phyloP scores from a whole-genome alignment of 2,797 vertebrate species.

The Pangasius mekongensis region DNA sequence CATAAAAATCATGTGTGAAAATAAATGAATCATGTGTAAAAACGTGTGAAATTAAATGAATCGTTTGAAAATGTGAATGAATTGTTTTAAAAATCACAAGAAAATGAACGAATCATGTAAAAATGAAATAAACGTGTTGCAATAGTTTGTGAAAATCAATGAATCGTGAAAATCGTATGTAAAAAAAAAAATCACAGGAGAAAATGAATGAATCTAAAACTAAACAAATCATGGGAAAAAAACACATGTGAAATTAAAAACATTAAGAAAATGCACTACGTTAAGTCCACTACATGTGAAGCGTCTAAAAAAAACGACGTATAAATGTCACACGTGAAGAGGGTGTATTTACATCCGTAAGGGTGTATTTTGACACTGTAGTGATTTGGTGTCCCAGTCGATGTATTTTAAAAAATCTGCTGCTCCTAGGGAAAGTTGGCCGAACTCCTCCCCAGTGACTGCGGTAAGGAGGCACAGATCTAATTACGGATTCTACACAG shows the following conservation, averaged over 20 bases:
- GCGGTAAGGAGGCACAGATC: neutral
- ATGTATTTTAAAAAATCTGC: constrained; percentile 11
- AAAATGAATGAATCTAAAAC: neutral
- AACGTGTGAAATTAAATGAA: too few relatives aligned
- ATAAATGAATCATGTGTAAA: too few relatives aligned
- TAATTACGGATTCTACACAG: neutral
- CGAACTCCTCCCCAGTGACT: neutral
- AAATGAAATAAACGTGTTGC: too few relatives aligned
- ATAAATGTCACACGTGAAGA: neutral
- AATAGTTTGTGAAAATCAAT: too few relatives aligned
- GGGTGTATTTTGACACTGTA: neutral
- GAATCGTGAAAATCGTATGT: neutral
- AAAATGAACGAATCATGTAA: too few relatives aligned
- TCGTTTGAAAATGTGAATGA: too few relatives aligned
- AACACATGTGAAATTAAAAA: neutral
- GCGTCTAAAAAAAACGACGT: neutral
- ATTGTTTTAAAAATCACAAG: too few relatives aligned
- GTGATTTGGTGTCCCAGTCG: neutral
- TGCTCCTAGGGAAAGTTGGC: neutral
- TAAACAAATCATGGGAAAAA: neutral
- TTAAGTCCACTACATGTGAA: neutral
- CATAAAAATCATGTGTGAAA: too few relatives aligned
- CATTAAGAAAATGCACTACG: neutral
- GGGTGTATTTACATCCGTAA: neutral
- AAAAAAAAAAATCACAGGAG: too few relatives aligned